Conservation (phyloP, 30 jellyfish, hydroid and myxozoan genomes). For the Chironex yamaguchii region DNA sequence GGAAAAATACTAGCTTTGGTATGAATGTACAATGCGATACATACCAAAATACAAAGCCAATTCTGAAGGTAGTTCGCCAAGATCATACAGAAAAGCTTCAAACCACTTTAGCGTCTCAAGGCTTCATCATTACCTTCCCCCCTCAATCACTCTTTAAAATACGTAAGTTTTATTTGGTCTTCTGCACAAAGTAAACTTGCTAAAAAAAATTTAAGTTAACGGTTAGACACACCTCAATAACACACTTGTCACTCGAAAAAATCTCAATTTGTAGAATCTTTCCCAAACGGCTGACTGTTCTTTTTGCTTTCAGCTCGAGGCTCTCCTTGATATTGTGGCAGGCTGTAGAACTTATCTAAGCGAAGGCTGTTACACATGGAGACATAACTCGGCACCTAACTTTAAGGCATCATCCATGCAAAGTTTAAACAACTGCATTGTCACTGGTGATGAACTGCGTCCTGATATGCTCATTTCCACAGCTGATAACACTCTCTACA, state of each 20-base stretch:
- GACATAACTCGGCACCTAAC: conserved; percentile 29
- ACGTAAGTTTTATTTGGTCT: neutral
- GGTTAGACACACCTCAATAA: conserved; percentile 12
- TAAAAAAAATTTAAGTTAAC: conserved; percentile 7
- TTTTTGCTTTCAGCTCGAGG: conserved; percentile 21
- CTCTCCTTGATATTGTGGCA: conserved; percentile 16
- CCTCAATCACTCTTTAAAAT: neutral
- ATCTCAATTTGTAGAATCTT: conserved; percentile 3
- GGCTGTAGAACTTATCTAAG: conserved; percentile 39
- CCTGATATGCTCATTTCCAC: conserved; percentile 28
- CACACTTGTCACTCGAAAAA: conserved; percentile 13
- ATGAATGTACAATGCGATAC: conserved; percentile 30
- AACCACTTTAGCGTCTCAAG: conserved; percentile 14
- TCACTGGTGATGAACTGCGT: conserved; percentile 19
- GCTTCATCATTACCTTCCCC: neutral
- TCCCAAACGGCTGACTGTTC: conserved; percentile 32
- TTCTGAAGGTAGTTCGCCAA: conserved; percentile 9
- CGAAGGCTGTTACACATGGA: conserved; percentile 42
- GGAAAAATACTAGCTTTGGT: conserved; percentile 30
- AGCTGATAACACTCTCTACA: neutral
- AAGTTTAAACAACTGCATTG: conserved; percentile 9
- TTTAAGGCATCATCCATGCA: conserved; percentile 8
- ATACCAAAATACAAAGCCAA: conserved; percentile 13
- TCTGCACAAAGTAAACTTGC: conserved; percentile 24
- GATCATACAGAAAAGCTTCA: conserved; percentile 1